Evolutionary conservation across 1,140 invertebrate genomes (phyloP).

Genomic region (Acromyrmex heyeri): DNA sequence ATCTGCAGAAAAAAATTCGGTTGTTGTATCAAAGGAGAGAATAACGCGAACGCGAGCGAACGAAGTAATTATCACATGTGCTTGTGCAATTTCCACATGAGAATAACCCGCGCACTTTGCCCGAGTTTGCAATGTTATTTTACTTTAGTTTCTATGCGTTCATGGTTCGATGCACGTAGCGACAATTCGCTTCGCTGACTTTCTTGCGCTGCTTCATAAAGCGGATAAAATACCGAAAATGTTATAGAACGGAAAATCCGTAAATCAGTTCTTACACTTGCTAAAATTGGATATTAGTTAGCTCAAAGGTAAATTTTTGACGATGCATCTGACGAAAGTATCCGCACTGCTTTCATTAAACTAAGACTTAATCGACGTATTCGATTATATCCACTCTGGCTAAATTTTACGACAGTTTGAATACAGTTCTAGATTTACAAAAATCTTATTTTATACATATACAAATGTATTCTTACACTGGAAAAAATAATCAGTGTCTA

Average conservation of each 20-base stretch:
- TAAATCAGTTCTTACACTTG: constrained; percentile 50
- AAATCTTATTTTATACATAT: background rate
- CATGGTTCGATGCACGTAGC: constrained; percentile 61
- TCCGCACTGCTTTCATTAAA: background rate
- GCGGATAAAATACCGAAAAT: constrained; percentile 64
- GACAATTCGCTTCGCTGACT: constrained; percentile 68
- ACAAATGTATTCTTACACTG: background rate
- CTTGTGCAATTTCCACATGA: background rate
- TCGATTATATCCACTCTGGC: background rate
- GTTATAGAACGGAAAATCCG: constrained; percentile 67
- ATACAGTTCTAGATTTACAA: background rate
- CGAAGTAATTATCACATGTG: constrained; percentile 12
- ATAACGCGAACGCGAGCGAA: background rate
- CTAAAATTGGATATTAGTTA: constrained; percentile 53
- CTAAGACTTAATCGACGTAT: background rate
- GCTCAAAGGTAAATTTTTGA: constrained; percentile 35
- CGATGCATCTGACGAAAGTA: background rate
- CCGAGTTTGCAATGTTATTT: constrained; percentile 50
- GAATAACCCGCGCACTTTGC: background rate
- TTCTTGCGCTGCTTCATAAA: constrained; percentile 66
- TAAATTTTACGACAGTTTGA: background rate
- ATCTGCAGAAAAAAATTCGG: background rate
- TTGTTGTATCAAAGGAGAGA: background rate
- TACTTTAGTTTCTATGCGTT: constrained; percentile 59
- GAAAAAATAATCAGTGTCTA: too few species aligned